Evolutionary conservation across 2,888 invertebrate species (phyloP).

Genomic region (Sceliomorpha sp.): DNA sequence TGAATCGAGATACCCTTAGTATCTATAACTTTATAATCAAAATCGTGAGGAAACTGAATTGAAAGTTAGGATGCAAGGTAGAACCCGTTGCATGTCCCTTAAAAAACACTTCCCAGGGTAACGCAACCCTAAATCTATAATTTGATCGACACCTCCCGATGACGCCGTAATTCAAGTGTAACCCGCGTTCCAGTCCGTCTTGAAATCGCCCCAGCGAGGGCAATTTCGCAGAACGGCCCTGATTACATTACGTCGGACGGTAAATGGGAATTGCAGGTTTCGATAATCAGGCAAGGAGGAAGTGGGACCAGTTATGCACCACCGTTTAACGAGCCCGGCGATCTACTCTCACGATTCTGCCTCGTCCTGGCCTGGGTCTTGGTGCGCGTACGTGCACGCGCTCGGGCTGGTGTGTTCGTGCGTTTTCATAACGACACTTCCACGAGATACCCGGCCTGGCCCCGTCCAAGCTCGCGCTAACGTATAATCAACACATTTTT

Average conservation of each 20-base stretch:
- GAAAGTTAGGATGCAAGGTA: too few relatives aligned
- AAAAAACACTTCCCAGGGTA: too few relatives aligned
- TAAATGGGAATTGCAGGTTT: slow-evolving; percentile 50
- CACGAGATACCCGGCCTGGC: slow-evolving; percentile 33
- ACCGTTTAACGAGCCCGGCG: slow-evolving; percentile 70
- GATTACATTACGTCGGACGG: slow-evolving; percentile 39
- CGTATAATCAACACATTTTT: slow-evolving; percentile 81
- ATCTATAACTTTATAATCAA: too few relatives aligned
- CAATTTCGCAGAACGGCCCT: slow-evolving; percentile 10
- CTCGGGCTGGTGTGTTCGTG: slow-evolving; percentile 59
- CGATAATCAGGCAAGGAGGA: slow-evolving; percentile 48
- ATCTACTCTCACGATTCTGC: slow-evolving; percentile 44
- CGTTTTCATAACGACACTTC: slow-evolving; percentile 75
- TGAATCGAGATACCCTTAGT: too few relatives aligned
- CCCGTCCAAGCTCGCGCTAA: slow-evolving; percentile 62
- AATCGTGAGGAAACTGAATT: too few relatives aligned
- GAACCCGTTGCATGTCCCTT: too few relatives aligned
- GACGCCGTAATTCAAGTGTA: neutral
- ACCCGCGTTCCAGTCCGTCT: neutral
- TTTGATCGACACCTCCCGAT: slow-evolving; percentile 41
- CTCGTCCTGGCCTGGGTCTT: slow-evolving; percentile 11
- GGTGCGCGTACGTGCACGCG: slow-evolving; percentile 19
- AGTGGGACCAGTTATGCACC: slow-evolving; percentile 58
- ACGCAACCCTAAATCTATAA: slow-evolving; percentile 36
- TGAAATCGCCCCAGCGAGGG: too few relatives aligned